Evolutionary conservation across 1,140 invertebrate genomes (phyloP).

Genomic region (Trissolcus basalis): DNA sequence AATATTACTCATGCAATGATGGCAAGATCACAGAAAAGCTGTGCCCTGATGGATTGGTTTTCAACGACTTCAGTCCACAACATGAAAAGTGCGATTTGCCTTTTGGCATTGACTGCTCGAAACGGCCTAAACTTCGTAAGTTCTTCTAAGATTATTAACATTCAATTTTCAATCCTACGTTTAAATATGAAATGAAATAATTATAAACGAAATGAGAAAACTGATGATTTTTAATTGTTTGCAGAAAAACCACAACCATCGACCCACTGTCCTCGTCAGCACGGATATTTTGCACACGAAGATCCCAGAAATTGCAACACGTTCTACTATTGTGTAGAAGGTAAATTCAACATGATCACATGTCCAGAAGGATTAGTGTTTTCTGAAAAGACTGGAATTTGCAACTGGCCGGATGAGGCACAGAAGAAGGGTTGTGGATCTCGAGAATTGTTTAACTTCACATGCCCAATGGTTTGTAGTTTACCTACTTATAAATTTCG

Average conservation of each 20-base stretch:
- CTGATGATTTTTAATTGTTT: constrained; percentile 43
- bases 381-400: constrained; percentile 91
- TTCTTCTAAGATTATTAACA: no score
- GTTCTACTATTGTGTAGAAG: constrained; percentile 94
- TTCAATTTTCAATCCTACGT: no score
- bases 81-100: constrained; percentile 92
- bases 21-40: constrained; percentile 85
- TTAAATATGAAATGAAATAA: no score
- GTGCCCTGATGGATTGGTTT: constrained; percentile 93
- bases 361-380: constrained; percentile 92
- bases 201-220: no score
- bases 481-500: no score
- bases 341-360: constrained; percentile 91
- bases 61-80: constrained; percentile 88
- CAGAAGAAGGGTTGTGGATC: constrained; percentile 90
- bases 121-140: constrained; percentile 87
- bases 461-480: constrained; percentile 79
- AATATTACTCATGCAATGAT: constrained; percentile 90
- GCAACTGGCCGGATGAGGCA: constrained; percentile 93
- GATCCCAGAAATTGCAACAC: constrained; percentile 87
- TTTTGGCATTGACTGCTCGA: constrained; percentile 88
- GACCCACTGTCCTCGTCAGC: constrained; percentile 86
- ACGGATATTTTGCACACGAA: constrained; percentile 92
- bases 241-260: constrained; percentile 85
- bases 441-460: constrained; percentile 89